Base-by-base conservation (phyloP, 2,797 vertebrate species). In the Paramormyrops hopkinsi region DNA sequence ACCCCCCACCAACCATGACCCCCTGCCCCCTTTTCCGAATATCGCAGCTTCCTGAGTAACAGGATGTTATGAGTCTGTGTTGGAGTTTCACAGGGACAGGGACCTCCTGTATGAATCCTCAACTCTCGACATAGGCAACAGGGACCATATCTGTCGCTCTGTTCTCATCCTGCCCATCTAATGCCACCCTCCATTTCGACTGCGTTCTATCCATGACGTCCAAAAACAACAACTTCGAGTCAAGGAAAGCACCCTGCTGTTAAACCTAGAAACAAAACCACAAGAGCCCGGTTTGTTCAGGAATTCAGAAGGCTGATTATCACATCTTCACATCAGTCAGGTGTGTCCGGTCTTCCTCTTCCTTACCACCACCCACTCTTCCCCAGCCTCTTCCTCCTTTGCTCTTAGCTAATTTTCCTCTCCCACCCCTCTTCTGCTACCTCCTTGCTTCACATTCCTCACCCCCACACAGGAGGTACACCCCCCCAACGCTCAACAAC, bases 61-160 rank as follows among this genome's bases (percentile, higher is more conserved):
- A 89, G 88, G 88, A 89, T 89, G 88, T 89, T 89, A 89, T 89
- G 76, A 53, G 88, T 48, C 79, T 25, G 48, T 50, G 82, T 25
- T 29, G 44, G 46, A 17, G 22, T 29, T 85, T 25, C n/a, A 51
- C n/a, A 17, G 79, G 79, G 79, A 83, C 9, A 25, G 82, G 48
- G 48, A 51, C 82, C 44, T 44, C n/a, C n/a, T 29, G 46, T 19
- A 44, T n/a, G 37, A 82, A 46, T 11, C 41, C 76, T 46, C 76
- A 82, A 82, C 37, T 46, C 76, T 82, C 76, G 8, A 50, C n/a
- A 25, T 41, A 85, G 44, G 22, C 44, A 51, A 50, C 7, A 25
- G 44, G 4, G 22, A 51, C 9, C n/a, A 50, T 19, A 29, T 48
- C 46, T 29, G 2, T 33, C 1, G 2, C 41, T 22, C 37, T 46